A percentile compares a stretch with the other conserved stretches of the same genome.
These are phyloP conservation scores for Leucozona laternaria DNA, from an alignment of 2,888 invertebrate species.

Conservation along the genomic window DNA sequence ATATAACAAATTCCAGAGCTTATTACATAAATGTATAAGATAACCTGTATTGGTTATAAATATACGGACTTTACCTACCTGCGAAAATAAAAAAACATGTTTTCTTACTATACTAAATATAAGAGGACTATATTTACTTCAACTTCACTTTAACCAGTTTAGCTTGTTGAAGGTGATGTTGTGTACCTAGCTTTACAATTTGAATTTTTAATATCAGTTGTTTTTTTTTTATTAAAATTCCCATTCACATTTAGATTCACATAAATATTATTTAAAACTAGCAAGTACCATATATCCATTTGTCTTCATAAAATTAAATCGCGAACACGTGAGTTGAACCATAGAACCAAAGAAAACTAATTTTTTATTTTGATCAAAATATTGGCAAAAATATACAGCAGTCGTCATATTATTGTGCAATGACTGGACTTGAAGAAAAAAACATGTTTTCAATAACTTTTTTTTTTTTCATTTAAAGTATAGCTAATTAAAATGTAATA, in stretches of 20 bases:
- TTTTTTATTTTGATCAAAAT: slow-evolving; percentile 17
- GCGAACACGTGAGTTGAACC: slow-evolving; percentile 14
- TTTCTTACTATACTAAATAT: not conserved
- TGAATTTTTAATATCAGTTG: not conserved
- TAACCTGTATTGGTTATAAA: not conserved
- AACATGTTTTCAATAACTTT: slow-evolving; percentile 25
- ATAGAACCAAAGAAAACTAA: slow-evolving; percentile 7
- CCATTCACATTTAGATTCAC: not conserved
- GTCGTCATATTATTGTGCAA: slow-evolving; percentile 25
- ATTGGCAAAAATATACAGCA: slow-evolving; percentile 19
- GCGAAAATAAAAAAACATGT: not conserved
- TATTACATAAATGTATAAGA: not conserved
- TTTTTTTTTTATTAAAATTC: not conserved
- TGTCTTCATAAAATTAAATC: not conserved
- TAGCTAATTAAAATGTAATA: slow-evolving; percentile 33
- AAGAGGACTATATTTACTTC: slow-evolving; percentile 7
- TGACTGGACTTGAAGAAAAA: not conserved
- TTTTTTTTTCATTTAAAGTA: slow-evolving; percentile 12
- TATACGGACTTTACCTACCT: not conserved
- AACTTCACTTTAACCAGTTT: slow-evolving; percentile 18
- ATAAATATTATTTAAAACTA: not conserved
- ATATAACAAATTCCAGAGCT: not conserved
- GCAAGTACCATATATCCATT: not conserved
- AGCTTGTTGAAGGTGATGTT: not conserved
- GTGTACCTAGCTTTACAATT: not conserved